Evolutionary conservation across 2,888 invertebrate species (phyloP).

Genomic region (Hirtodrosophila alboralis): DNA sequence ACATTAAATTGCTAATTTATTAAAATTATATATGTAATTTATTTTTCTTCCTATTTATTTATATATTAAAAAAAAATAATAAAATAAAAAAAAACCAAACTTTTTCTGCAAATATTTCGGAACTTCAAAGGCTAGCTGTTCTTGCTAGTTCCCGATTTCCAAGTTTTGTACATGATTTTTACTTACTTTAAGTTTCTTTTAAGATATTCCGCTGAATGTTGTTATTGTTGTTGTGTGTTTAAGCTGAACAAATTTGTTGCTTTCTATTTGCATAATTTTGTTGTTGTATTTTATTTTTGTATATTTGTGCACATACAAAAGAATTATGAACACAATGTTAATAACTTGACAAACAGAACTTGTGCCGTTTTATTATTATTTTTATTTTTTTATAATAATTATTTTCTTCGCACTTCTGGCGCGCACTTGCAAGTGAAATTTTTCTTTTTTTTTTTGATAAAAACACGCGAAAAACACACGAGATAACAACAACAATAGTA

Average conservation of each 20-base stretch:
- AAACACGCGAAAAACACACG: slow-evolving; percentile 25
- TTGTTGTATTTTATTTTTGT: slow-evolving; percentile 45
- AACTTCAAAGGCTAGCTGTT: slow-evolving; percentile 3
- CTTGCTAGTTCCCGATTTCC: slow-evolving; percentile 12
- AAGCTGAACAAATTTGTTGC: slow-evolving; percentile 52
- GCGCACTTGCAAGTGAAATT: slow-evolving; percentile 49
- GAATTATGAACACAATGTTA: slow-evolving; percentile 77
- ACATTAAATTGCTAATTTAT: too few relatives aligned
- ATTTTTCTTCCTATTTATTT: too few relatives aligned
- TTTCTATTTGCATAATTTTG: slow-evolving; percentile 72
- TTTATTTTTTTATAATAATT: too few relatives aligned
- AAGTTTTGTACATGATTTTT: slow-evolving; percentile 10
- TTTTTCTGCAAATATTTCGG: too few relatives aligned
- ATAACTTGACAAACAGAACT: slow-evolving; percentile 59
- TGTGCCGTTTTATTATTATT: slow-evolving; percentile 39
- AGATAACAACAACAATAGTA: too few relatives aligned
- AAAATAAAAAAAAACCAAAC: too few relatives aligned
- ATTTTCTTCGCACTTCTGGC: too few relatives aligned
- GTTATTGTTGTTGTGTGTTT: slow-evolving; percentile 8
- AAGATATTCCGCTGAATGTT: slow-evolving; percentile 57
- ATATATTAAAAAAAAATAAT: too few relatives aligned
- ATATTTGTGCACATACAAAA: slow-evolving; percentile 46
- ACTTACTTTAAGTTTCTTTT: slow-evolving; percentile 36
- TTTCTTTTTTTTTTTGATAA: too few relatives aligned
- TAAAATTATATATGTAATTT: too few relatives aligned